Evolutionary conservation across 2,888 invertebrate genomes (phyloP).

Genomic region (Galerucella pusilla): DNA sequence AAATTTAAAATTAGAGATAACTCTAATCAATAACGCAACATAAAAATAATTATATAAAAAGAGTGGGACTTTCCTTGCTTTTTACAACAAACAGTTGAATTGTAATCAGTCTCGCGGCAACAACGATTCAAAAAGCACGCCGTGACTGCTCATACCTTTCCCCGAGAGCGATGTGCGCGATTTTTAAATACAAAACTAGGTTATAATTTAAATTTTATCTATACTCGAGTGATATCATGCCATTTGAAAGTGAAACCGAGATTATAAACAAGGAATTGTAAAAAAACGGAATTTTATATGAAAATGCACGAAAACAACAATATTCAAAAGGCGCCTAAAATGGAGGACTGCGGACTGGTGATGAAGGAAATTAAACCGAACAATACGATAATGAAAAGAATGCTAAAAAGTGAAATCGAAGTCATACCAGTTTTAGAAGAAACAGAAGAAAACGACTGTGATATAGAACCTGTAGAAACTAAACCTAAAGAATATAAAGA

Average conservation of each 20-base stretch:
- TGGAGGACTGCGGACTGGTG: slow-evolving; percentile 42
- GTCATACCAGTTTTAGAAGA: slow-evolving; percentile 42
- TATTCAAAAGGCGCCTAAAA: slow-evolving; percentile 32
- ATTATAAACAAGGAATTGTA: slow-evolving; percentile 26
- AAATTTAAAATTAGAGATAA: slow-evolving; percentile 34
- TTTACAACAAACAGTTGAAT: slow-evolving; percentile 42
- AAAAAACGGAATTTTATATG: slow-evolving; percentile 1
- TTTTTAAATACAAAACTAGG: slow-evolving; percentile 30
- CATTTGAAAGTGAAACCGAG: slow-evolving; percentile 20
- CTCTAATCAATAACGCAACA: slow-evolving; percentile 18
- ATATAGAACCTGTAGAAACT: slow-evolving; percentile 46
- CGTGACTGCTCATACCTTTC: slow-evolving; percentile 22
- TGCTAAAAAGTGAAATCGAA: slow-evolving; percentile 36
- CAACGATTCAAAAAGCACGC: slow-evolving; percentile 28
- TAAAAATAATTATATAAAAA: slow-evolving; percentile 35
- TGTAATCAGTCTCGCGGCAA: slow-evolving; percentile 46
- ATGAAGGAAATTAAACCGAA: slow-evolving; percentile 44
- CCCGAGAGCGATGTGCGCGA: slow-evolving; percentile 40
- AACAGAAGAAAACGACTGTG: slow-evolving; percentile 46
- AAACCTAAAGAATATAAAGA: slow-evolving; percentile 30
- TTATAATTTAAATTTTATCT: slow-evolving; percentile 34
- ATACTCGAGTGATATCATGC: slow-evolving; percentile 28
- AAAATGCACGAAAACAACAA: slow-evolving; percentile 25
- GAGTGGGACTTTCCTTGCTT: slow-evolving; percentile 48
- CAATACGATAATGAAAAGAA: slow-evolving; percentile 30